These are phyloP conservation scores for Siniperca knerii DNA, from an alignment of 2,113 vertebrate genomes.

Conservation along the genomic window DNA sequence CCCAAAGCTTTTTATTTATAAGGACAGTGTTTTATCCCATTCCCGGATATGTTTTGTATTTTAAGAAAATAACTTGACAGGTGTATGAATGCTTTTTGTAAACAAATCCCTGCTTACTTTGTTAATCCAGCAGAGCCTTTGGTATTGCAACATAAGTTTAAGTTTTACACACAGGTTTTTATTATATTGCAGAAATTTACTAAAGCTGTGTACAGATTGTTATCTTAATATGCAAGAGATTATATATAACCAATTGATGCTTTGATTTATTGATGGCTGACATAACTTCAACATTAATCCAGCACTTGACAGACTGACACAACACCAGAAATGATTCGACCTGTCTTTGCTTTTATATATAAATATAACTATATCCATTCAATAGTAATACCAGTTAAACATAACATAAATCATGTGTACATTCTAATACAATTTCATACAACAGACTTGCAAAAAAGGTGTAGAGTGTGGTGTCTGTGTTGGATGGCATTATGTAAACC, in stretches of 20 bases:
- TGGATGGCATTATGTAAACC: not conserved
- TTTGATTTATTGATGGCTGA: not conserved
- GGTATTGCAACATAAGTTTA: not conserved
- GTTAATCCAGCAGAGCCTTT: not conserved
- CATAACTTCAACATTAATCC: not conserved
- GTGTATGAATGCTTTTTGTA: not conserved
- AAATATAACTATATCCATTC: not conserved
- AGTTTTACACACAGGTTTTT: not conserved
- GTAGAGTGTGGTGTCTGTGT: not conserved
- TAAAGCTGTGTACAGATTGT: not conserved
- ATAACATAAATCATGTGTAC: not conserved
- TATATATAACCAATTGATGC: not conserved
- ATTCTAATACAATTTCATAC: not conserved
- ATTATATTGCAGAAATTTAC: not conserved
- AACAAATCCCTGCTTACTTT: not conserved
- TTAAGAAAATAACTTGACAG: not conserved
- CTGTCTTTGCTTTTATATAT: not conserved
- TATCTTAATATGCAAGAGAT: not conserved
- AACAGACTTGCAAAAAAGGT: not conserved
- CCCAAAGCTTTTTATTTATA: not conserved
- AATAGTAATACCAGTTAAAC: not conserved
- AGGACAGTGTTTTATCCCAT: not conserved
- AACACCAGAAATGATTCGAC: not conserved
- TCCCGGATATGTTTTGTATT: not conserved
- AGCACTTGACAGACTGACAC: not conserved